Evolutionary conservation across 2,797 vertebrate genomes (phyloP), one percentile per base, ranked within the genome.

Genomic region (Danio choprae): DNA sequence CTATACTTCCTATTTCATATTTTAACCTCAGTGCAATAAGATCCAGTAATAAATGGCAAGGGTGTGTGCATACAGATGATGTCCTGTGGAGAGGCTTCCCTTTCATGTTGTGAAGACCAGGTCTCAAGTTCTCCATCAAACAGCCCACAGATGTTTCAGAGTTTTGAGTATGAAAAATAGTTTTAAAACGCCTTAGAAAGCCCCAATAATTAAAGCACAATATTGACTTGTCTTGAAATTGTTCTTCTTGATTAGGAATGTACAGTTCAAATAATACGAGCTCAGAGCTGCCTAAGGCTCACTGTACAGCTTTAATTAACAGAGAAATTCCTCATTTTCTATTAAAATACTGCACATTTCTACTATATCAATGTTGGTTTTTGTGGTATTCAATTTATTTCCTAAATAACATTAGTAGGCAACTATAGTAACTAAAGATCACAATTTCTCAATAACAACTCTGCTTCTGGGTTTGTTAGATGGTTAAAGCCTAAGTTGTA

Each of bases 211-310:
- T 48, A 3, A 67, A 70, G 58, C 2, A 44, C 13, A 63, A 64
- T 38, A 64, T 1, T 53, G n/a, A 70, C 44, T 22, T 51, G 51
- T 50, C 44, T 67, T 56, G 16, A 59, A 59, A 58, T 46, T 68
- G 63, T 68, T 68, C 46, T 16, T 53, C 63, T 58, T 69, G 46
- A 69, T 78, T 78, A 78, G 40, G 51, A 78, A 58, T 46, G 62
- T 59, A 68, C 18, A 46, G 55, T 60, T 18, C 53, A 78, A 69
- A 48, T 67, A 43, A 77, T 78, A 58, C 0, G 22, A 48, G 82
- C 41, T 60, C 87, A 11, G 94, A 95, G 18, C 83, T 88, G 9
- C 91, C 91, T 53, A 94, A 95, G 3, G 89, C 95, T 95, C 40
- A 55, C 18, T 13, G 62, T 7, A 69, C 4, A 71, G 58, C 36